These are phyloP conservation scores for Colius striatus DNA, from an alignment of 2,113 vertebrate species.

Conservation along the genomic window DNA sequence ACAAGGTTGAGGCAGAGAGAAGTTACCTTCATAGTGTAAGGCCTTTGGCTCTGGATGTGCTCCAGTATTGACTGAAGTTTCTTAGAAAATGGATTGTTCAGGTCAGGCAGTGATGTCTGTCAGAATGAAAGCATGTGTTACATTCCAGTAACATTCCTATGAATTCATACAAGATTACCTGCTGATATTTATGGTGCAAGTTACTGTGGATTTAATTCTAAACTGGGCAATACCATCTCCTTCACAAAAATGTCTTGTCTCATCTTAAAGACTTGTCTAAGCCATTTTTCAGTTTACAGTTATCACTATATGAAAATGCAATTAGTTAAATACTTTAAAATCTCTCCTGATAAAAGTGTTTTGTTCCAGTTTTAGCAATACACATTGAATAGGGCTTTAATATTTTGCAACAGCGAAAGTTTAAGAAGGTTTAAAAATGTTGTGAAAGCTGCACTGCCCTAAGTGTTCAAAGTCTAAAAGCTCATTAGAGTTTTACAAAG, in stretches of 20 bases:
- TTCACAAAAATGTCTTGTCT: neutral
- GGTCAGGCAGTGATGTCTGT: conserved; percentile 84
- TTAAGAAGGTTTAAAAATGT: neutral
- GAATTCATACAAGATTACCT: neutral
- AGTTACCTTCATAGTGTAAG: conserved; percentile 91
- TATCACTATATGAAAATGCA: neutral
- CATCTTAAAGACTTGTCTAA: neutral
- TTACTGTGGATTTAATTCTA: neutral
- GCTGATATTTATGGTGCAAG: neutral
- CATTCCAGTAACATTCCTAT: rapidly evolving
- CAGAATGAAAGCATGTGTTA: neutral
- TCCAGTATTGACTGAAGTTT: conserved; percentile 83
- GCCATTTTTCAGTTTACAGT: neutral
- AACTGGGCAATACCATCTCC: neutral
- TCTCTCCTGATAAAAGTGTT: neutral
- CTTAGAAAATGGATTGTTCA: conserved; percentile 86
- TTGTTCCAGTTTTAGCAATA: neutral
- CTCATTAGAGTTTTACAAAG: neutral
- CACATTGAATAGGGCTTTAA: neutral
- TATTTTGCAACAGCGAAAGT: neutral
- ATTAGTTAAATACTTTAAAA: too few species aligned
- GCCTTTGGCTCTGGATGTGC: conserved; percentile 80
- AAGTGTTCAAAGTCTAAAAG: neutral
- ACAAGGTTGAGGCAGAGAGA: neutral
- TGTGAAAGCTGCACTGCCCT: neutral